These are phyloP conservation scores for Chamaetylas fuelleborni DNA, from an alignment of 2,113 vertebrate species.

Conservation along the genomic window DNA sequence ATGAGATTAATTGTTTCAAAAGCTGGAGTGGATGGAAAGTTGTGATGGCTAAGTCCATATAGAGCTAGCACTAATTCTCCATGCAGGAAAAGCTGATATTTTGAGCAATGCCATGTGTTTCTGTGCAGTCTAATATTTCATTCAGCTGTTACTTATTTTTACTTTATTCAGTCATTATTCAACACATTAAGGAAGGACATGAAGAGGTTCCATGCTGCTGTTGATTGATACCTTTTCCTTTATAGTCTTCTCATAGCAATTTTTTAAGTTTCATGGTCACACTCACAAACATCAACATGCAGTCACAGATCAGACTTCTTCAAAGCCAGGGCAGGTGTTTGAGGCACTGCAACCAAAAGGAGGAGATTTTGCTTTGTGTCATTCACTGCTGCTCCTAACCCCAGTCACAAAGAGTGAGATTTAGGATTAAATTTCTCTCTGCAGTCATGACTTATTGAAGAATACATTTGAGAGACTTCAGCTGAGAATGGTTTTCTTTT, in stretches of 20 bases:
- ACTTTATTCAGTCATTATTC: background rate
- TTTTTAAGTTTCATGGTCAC: background rate
- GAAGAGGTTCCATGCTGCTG: background rate
- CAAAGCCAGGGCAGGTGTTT: background rate
- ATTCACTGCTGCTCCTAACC: background rate
- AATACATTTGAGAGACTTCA: background rate
- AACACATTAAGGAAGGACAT: background rate
- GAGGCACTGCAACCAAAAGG: background rate
- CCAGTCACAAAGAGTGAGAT: background rate
- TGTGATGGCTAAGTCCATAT: background rate
- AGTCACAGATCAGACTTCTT: background rate
- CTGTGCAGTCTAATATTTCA: background rate
- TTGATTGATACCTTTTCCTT: background rate
- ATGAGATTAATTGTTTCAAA: constrained; percentile 48
- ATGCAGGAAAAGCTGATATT: background rate
- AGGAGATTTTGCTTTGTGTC: background rate
- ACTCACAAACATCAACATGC: background rate
- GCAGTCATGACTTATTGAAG: background rate
- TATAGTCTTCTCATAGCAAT: background rate
- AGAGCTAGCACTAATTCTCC: background rate
- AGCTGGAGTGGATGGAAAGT: constrained; percentile 47
- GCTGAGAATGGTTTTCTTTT: background rate
- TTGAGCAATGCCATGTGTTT: background rate
- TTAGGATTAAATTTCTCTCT: background rate
- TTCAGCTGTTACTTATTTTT: background rate